Conservation (phyloP, 2,888 invertebrate genomes). For the Xanthostigma xanthostigma region DNA sequence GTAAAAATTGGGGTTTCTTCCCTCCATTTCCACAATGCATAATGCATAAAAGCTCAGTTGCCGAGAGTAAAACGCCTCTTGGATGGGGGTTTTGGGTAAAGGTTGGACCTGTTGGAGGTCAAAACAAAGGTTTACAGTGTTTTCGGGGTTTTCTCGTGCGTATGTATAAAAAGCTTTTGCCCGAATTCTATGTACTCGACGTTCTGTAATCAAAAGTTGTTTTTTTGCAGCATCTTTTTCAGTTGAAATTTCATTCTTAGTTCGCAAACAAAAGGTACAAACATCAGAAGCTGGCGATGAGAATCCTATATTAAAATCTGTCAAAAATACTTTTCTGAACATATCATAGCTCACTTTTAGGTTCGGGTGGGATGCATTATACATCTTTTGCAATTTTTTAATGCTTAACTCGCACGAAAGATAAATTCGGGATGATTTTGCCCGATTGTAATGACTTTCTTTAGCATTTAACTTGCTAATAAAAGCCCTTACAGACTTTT, state of each 20-base stretch:
- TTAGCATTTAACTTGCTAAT: no score
- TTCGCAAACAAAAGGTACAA: neutral
- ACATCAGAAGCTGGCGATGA: no score
- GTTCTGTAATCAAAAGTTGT: slow-evolving; percentile 10
- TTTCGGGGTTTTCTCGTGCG: slow-evolving; percentile 8
- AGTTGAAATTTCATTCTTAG: slow-evolving; percentile 11
- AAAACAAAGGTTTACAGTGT: slow-evolving; percentile 14
- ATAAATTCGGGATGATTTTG: no score
- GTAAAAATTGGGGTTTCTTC: slow-evolving; percentile 14
- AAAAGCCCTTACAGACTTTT: no score
- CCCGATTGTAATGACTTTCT: no score
- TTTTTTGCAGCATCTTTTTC: slow-evolving; percentile 7
- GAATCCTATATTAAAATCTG: no score
- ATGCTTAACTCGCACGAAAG: no score
- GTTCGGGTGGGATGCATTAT: no score
- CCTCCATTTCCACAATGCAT: slow-evolving; percentile 13
- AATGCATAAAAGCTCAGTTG: slow-evolving; percentile 15
- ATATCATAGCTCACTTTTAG: neutral
- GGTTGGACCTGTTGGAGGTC: slow-evolving; percentile 17
- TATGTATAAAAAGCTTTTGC: slow-evolving; percentile 13
- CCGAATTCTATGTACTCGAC: slow-evolving; percentile 13
- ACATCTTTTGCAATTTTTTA: no score
- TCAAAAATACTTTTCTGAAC: neutral
- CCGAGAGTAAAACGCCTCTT: slow-evolving; percentile 15
- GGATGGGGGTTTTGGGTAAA: slow-evolving; percentile 16